phyloP scores from a whole-genome alignment of 2,797 vertebrate species.

The Pogoniulus pusillus region DNA sequence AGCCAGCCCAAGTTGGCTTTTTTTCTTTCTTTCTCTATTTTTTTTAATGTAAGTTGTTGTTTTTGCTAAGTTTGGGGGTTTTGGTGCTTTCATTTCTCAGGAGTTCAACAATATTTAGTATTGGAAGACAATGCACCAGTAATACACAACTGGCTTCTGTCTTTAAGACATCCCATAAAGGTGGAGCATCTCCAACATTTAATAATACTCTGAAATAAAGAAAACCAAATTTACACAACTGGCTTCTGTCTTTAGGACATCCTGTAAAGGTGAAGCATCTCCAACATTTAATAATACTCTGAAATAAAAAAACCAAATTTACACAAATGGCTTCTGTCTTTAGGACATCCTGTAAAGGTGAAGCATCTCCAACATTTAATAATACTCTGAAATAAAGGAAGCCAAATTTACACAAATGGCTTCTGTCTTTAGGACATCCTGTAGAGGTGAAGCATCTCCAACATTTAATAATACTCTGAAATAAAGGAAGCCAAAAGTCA shows the following conservation, averaged over 20 bases:
- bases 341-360: constrained; percentile 3
- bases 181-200: background rate
- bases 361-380: background rate
- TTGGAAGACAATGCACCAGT: constrained; percentile 3
- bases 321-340: constrained; percentile 36
- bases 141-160: constrained; percentile 31
- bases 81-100: constrained; percentile 58
- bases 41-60: constrained; percentile 72
- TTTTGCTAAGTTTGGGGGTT: constrained; percentile 73
- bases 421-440: too few species aligned
- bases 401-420: constrained; percentile 25
- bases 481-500: background rate
- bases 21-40: constrained; percentile 66
- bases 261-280: too few species aligned
- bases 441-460: too few species aligned
- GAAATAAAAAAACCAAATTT: constrained; percentile 9
- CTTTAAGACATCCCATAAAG: constrained; percentile 24
- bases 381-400: too few species aligned
- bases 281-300: too few species aligned
- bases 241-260: too few species aligned
- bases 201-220: background rate
- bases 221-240: too few species aligned
- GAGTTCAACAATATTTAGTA: constrained; percentile 54
- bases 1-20: constrained; percentile 71
- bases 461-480: too few species aligned